These are phyloP conservation scores for Xenus cinereus DNA, from an alignment of 2,113 vertebrate genomes.

Conservation along the genomic window DNA sequence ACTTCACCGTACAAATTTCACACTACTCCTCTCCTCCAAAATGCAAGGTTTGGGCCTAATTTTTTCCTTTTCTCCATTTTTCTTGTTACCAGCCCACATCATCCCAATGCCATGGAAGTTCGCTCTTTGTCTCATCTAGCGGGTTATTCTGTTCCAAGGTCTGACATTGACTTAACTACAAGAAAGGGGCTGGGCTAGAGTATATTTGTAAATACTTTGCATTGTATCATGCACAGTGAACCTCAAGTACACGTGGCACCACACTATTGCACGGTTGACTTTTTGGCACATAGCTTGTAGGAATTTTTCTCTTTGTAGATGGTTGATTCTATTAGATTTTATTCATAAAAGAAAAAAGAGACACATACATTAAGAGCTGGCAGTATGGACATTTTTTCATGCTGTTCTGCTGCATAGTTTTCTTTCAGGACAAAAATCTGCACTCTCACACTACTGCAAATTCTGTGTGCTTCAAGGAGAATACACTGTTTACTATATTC, in stretches of 20 bases:
- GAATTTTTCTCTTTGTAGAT: background rate
- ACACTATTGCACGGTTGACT: background rate
- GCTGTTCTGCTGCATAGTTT: background rate
- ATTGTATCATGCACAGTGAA: background rate
- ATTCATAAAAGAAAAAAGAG: background rate
- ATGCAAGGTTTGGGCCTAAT: background rate
- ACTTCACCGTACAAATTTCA: background rate
- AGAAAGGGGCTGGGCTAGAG: background rate
- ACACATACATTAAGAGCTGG: background rate
- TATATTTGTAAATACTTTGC: background rate
- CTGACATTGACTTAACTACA: background rate
- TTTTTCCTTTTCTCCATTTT: background rate
- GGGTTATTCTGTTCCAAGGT: background rate
- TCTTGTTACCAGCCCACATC: background rate
- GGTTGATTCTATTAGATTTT: background rate
- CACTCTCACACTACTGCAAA: background rate
- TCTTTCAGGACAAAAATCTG: background rate
- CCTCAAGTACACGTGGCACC: background rate
- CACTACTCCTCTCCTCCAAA: background rate
- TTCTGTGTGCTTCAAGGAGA: background rate
- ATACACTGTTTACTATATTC: background rate
- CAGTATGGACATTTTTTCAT: background rate
- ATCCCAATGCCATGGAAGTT: background rate
- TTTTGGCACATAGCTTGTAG: background rate
- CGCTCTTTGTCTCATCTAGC: rapidly evolving